A percentile compares a stretch with the other conserved stretches of the same genome.
phyloP scores from a whole-genome alignment of 2,888 invertebrate species.

The Acleris emargana region DNA sequence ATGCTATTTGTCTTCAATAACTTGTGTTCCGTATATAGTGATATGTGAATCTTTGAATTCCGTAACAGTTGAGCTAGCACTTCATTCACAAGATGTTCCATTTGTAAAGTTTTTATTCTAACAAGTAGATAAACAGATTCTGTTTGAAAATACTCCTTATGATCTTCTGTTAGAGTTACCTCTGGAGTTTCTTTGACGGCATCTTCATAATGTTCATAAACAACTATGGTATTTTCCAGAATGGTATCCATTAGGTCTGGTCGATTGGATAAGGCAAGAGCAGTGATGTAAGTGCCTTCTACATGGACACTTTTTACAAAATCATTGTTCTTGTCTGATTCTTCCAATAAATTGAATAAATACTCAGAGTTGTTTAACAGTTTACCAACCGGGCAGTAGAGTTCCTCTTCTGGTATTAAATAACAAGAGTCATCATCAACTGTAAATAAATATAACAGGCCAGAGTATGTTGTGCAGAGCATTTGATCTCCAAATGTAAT shows the following conservation, averaged over 20 bases:
- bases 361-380: slow-evolving; percentile 59
- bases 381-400: slow-evolving; percentile 56
- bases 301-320: slow-evolving; percentile 52
- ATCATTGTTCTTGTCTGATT: slow-evolving; percentile 56
- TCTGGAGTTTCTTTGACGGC: slow-evolving; percentile 50
- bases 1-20: slow-evolving; percentile 59
- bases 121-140: slow-evolving; percentile 55
- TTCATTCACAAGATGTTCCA: slow-evolving; percentile 52
- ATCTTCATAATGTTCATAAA: slow-evolving; percentile 65
- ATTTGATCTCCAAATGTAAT: slow-evolving; percentile 53
- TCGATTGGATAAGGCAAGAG: slow-evolving; percentile 64
- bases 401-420: slow-evolving; percentile 44
- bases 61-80: slow-evolving; percentile 52
- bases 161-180: slow-evolving; percentile 55
- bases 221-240: slow-evolving; percentile 49
- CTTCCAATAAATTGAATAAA: slow-evolving; percentile 56
- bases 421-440: slow-evolving; percentile 50
- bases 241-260: slow-evolving; percentile 62
- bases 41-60: slow-evolving; percentile 59
- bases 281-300: slow-evolving; percentile 62
- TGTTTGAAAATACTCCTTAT: slow-evolving; percentile 56
- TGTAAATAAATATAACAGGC: slow-evolving; percentile 58
- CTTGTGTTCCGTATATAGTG: slow-evolving; percentile 49
- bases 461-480: slow-evolving; percentile 64
- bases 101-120: slow-evolving; percentile 48